Conservation (phyloP, 2,888 invertebrate genomes). For the Chloroclysta siterata region DNA sequence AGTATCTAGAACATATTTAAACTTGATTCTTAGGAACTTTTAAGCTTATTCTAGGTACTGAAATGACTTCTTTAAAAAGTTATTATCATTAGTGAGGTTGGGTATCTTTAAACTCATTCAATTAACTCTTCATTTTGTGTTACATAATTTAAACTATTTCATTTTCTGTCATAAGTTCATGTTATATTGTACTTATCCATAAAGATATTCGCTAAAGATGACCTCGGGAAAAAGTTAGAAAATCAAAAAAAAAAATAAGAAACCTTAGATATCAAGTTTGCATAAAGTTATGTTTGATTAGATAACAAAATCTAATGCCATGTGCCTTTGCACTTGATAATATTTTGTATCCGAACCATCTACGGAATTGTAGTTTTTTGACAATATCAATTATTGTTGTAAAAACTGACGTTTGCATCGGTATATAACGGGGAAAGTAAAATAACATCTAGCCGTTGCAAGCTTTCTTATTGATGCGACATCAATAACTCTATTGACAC, state of each 20-base stretch:
- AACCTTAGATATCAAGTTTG: constrained; percentile 68
- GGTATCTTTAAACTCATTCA: constrained; percentile 73
- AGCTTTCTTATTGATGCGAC: constrained; percentile 48
- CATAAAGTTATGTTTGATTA: constrained; percentile 83
- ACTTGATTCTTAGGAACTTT: constrained; percentile 36
- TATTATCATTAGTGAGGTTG: constrained; percentile 68
- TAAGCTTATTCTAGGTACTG: constrained; percentile 52
- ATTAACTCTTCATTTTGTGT: constrained; percentile 69
- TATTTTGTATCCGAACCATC: constrained; percentile 60
- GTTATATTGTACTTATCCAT: constrained; percentile 83
- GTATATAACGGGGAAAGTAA: constrained; percentile 54
- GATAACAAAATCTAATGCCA: constrained; percentile 71
- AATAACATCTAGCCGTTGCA: constrained; percentile 53
- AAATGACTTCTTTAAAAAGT: constrained; percentile 55
- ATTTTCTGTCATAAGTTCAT: constrained; percentile 76
- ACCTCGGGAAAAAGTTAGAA: constrained; percentile 68
- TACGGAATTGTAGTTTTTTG: constrained; percentile 58
- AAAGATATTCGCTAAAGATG: constrained; percentile 80
- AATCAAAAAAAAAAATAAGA: constrained; percentile 69
- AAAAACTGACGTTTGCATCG: constrained; percentile 57
- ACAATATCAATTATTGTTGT: constrained; percentile 54
- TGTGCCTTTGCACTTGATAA: constrained; percentile 77
- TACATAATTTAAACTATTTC: constrained; percentile 61
- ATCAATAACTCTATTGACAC: constrained; percentile 48
- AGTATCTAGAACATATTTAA: constrained; percentile 53